A percentile compares a stretch with the other conserved stretches of the same genome.
Evolutionary conservation across 2,888 invertebrate species (phyloP).

Genomic region (Helicoverpa assulta): DNA sequence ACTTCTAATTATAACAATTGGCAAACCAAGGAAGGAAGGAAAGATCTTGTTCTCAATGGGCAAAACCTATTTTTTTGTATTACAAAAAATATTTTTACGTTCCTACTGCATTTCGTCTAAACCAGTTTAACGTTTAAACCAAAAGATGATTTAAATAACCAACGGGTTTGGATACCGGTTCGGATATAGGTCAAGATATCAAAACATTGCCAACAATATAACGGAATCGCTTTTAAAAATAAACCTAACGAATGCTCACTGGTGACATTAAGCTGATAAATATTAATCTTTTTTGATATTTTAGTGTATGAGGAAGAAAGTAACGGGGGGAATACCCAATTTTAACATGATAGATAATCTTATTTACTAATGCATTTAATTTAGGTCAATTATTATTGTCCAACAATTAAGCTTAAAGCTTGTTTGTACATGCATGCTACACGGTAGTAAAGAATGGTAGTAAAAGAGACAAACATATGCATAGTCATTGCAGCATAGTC

Average conservation of each 20-base stretch:
- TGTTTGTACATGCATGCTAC: too few species aligned
- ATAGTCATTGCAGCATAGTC: background rate
- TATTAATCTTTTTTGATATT: constrained; percentile 17
- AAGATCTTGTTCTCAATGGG: too few species aligned
- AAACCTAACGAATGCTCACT: constrained; percentile 15
- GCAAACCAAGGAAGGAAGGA: too few species aligned
- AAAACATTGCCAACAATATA: constrained; percentile 34
- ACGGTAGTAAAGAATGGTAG: too few species aligned
- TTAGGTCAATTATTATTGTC: too few species aligned
- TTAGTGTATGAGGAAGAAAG: background rate
- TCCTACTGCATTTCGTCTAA: constrained; percentile 24
- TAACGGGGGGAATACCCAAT: background rate
- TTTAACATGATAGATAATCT: background rate
- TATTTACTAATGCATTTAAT: too few species aligned
- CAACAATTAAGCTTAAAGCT: too few species aligned
- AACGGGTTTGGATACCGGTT: constrained; percentile 55
- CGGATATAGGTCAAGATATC: constrained; percentile 52
- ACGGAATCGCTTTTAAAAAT: constrained; percentile 33
- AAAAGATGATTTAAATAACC: constrained; percentile 32
- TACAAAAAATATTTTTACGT: too few species aligned
- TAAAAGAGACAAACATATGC: too few species aligned
- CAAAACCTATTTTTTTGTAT: too few species aligned
- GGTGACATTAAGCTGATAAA: constrained; percentile 19
- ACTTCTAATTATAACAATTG: too few species aligned
- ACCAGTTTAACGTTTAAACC: constrained; percentile 33